A percentile compares a stretch with the other conserved stretches of the same genome.
phyloP scores from a whole-genome alignment of 2,113 vertebrate species.

The Triplophysa dalaica region DNA sequence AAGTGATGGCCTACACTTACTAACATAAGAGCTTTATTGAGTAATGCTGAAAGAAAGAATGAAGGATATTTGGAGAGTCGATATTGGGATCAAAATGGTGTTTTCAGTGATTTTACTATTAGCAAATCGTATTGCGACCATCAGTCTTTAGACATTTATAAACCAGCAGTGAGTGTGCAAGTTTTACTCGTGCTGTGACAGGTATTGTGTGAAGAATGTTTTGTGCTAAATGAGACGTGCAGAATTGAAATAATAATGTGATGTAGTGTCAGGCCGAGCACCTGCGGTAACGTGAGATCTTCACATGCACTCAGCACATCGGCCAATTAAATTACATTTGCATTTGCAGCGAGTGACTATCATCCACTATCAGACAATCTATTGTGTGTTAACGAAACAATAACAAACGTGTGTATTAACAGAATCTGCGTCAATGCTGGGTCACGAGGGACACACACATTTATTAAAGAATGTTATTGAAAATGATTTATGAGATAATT shows the following conservation, averaged over 20 bases:
- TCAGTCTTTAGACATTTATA: too few relatives aligned
- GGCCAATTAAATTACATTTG: conserved; percentile 66
- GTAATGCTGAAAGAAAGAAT: background rate
- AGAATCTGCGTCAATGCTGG: background rate
- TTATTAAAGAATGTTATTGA: too few relatives aligned
- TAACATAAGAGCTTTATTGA: background rate
- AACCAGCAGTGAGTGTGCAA: background rate
- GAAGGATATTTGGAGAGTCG: background rate
- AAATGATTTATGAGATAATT: too few relatives aligned
- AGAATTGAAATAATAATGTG: conserved; percentile 65
- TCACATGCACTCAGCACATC: conserved; percentile 60
- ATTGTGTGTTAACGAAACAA: background rate
- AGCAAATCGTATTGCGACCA: too few relatives aligned
- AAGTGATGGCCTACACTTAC: background rate
- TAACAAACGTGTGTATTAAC: background rate
- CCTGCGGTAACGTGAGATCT: conserved; percentile 60
- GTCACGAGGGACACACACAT: background rate
- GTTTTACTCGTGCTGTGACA: conserved; percentile 26
- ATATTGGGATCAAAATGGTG: too few relatives aligned
- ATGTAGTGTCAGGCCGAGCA: conserved; percentile 56
- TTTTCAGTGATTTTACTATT: too few relatives aligned
- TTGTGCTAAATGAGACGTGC: conserved; percentile 61
- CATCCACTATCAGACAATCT: conserved; percentile 41
- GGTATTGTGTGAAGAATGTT: conserved; percentile 30
- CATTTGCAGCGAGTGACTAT: conserved; percentile 51